Percentiles rank a stretch among this genome's conserved stretches.
These are phyloP conservation scores for Antrozous pallidus DNA, from an alignment of 2,797 vertebrate genomes.

Conservation along the genomic window DNA sequence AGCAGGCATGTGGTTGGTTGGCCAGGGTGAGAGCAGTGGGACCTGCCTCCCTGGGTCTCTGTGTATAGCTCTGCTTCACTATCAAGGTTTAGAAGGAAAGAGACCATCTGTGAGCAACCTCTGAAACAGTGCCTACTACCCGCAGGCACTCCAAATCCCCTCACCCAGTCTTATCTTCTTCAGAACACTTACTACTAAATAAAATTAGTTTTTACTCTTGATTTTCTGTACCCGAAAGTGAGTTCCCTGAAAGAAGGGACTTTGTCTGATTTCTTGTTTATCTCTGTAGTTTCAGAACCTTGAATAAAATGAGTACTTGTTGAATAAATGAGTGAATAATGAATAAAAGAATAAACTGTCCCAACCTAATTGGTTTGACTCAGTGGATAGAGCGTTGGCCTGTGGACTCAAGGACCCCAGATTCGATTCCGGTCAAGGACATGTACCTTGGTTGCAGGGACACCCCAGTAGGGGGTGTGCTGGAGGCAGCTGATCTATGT, in stretches of 20 bases:
- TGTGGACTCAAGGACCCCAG: too few species aligned
- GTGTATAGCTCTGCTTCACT: neutral
- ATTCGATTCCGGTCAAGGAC: too few species aligned
- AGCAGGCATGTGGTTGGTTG: neutral
- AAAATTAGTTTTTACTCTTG: neutral
- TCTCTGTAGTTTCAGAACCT: neutral
- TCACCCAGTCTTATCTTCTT: neutral
- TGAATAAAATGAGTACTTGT: neutral
- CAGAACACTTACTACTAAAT: neutral
- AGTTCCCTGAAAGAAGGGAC: neutral
- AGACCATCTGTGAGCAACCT: neutral
- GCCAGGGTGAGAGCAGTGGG: neutral
- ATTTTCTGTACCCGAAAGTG: neutral
- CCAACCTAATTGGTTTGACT: too few species aligned
- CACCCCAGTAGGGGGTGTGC: too few species aligned
- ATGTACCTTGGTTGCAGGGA: too few species aligned
- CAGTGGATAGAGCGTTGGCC: too few species aligned
- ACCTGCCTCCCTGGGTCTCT: neutral
- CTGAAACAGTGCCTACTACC: neutral
- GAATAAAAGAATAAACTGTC: neutral
- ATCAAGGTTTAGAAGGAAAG: neutral
- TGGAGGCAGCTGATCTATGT: too few species aligned
- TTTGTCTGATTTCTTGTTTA: neutral
- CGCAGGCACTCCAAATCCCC: neutral
- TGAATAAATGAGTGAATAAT: conserved; percentile 4